These are phyloP conservation scores for Mimachlamys varia DNA, from an alignment of 2,888 invertebrate genomes.

Conservation along the genomic window DNA sequence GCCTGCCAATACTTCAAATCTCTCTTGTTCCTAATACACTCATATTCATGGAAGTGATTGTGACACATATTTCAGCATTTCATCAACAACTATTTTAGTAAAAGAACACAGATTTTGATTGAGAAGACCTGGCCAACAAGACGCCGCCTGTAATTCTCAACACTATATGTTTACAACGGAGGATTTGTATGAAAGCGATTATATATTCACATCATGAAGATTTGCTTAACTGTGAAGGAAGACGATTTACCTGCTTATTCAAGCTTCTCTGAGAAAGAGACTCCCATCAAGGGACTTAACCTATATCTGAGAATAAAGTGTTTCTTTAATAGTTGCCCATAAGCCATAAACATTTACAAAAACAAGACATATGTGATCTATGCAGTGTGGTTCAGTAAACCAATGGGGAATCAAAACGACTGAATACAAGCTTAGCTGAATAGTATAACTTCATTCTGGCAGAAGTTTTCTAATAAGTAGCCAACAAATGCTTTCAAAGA, in stretches of 20 bases:
- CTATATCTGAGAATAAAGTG: not conserved
- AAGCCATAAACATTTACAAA: not conserved
- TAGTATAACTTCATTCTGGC: not conserved
- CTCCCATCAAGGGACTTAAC: not conserved
- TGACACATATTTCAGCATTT: not conserved
- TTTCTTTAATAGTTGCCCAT: not conserved
- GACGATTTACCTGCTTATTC: not conserved
- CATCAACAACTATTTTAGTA: not conserved
- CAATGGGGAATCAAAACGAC: not conserved
- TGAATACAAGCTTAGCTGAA: slow-evolving; percentile 15
- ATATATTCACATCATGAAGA: not conserved
- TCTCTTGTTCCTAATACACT: not conserved
- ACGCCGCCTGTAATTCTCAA: not conserved
- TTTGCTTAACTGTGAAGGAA: not conserved
- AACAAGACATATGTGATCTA: not conserved
- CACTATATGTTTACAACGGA: not conserved
- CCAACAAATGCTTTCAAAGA: not conserved
- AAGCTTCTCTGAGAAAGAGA: not conserved
- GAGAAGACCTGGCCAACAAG: not conserved
- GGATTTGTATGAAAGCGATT: not conserved
- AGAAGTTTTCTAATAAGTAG: not conserved
- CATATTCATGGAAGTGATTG: not conserved
- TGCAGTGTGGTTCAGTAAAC: not conserved
- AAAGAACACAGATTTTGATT: not conserved
- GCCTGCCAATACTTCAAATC: not conserved